phyloP scores from a whole-genome alignment of 2,113 vertebrate species.

The Salvelinus alpinus region DNA sequence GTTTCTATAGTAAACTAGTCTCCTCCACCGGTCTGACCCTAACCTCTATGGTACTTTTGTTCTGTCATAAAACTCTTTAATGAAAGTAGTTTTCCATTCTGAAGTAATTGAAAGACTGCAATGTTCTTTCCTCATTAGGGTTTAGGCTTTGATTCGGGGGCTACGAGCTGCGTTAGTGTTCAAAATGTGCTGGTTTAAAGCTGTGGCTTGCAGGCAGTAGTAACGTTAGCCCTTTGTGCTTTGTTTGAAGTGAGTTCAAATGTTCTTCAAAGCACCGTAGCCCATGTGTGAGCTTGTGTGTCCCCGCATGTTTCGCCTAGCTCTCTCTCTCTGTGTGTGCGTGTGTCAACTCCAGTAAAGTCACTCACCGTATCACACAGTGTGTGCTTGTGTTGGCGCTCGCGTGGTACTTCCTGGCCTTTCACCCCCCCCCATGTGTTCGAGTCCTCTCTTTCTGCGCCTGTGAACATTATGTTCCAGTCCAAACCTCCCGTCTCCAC shows the following conservation, averaged over 20 bases:
- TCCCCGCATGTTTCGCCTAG: constrained; percentile 29
- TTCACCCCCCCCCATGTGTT: neutral
- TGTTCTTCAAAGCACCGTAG: constrained; percentile 56
- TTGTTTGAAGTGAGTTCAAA: constrained; percentile 60
- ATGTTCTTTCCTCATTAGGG: constrained; percentile 11
- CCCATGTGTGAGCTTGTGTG: constrained; percentile 13
- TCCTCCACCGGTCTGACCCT: neutral
- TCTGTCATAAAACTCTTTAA: constrained; percentile 31
- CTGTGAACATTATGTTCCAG: constrained; percentile 23
- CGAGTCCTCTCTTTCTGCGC: constrained; percentile 1
- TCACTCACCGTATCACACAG: constrained; percentile 18
- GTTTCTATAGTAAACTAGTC: neutral
- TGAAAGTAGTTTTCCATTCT: constrained; percentile 30
- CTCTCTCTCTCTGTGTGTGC: neutral
- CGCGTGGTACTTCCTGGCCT: too few species aligned
- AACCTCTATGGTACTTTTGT: too few species aligned
- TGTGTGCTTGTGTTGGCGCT: constrained; percentile 9
- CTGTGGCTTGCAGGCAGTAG: constrained; percentile 2
- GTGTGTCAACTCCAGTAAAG: constrained; percentile 24
- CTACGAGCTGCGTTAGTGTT: constrained; percentile 30
- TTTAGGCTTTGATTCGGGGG: neutral
- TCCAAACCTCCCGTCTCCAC: constrained; percentile 1
- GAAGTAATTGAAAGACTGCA: constrained; percentile 19
- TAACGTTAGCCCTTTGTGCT: constrained; percentile 29
- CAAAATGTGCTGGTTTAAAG: neutral